A percentile compares a stretch with the other conserved stretches of the same genome.
Evolutionary conservation across 2,113 vertebrate species (phyloP).

Genomic region (Sebastes fasciatus): DNA sequence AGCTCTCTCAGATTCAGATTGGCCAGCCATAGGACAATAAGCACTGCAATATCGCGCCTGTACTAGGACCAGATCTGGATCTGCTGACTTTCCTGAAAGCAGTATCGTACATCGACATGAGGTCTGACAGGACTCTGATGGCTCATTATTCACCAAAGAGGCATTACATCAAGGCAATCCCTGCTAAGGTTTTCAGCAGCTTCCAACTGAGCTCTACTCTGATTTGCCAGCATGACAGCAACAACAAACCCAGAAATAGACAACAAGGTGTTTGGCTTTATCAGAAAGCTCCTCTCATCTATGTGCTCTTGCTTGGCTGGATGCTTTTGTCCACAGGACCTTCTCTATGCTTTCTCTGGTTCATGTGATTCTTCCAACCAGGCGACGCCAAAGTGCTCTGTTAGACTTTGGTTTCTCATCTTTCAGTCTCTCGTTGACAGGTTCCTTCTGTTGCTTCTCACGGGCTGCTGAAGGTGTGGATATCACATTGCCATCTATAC

Average conservation of each 20-base stretch:
- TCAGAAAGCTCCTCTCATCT: not conserved
- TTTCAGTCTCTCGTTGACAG: constrained; percentile 33
- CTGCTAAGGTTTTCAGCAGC: not conserved
- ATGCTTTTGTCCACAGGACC: not conserved
- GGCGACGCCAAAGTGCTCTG: not conserved
- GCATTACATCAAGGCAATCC: constrained; percentile 7
- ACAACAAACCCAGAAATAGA: not conserved
- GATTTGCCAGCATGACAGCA: constrained; percentile 1
- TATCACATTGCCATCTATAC: constrained; percentile 34
- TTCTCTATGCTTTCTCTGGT: not conserved
- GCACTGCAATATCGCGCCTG: too few species aligned
- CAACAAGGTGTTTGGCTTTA: constrained; percentile 1
- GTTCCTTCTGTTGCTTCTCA: constrained; percentile 15
- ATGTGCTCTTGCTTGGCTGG: not conserved
- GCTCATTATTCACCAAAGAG: constrained; percentile 19
- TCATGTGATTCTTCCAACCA: not conserved
- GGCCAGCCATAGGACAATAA: too few species aligned
- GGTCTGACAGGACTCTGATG: constrained; percentile 5
- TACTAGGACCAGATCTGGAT: too few species aligned
- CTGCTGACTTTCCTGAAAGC: not conserved
- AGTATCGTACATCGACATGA: not conserved
- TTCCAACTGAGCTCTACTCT: not conserved
- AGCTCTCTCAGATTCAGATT: too few species aligned
- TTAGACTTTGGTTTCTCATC: constrained; percentile 28
- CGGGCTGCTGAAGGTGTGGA: constrained; percentile 1